Base-by-base conservation (phyloP, 2,888 invertebrate species). In the Watsonalla cultraria region DNA sequence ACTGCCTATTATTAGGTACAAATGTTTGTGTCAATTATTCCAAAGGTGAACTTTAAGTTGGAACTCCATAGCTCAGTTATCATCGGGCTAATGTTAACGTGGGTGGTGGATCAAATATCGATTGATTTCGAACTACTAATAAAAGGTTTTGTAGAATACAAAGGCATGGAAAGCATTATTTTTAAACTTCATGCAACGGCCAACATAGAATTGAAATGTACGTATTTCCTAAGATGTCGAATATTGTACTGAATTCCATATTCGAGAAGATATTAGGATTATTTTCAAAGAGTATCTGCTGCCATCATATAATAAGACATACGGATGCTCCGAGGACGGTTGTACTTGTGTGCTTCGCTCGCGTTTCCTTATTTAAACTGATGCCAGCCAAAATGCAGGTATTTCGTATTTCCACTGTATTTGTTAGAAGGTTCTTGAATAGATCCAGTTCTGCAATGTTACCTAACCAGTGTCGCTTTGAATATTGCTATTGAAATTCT, bases 341-440 rank as follows among this genome's bases (percentile, higher is more conserved):
- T n/a, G n/a, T 55, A 53, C 60, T 62, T 51, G 33, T 51, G 33
- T 24, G 24, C 24, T 45, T 9, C 33, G 42, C 11, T 34, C 45
- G 45, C 33, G 33, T 42, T 51, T 51, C 24, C 15, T 51, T 62
- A 57, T 66, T 64, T 66, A 59, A 64, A 67, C 65, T 64, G 60
- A 64, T 66, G 64, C 62, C 57, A 61, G 60, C 61, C 59, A 55
- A 65, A 70, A 63, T 61, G 65, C 67, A 64, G 59, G 65, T 61
- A 65, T 64, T 62, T 49, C 13, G 54, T 62, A 61, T 62, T 61
- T 59, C 64, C 57, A 53, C 51, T 54, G 57, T 62, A 62, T 65
- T 66, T 63, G 64, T 57, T 51, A 58, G 51, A 62, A 60, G 60
- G 63, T 66, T 70, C 71, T 64, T 65, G 61, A 68, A 65, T 68